Evolutionary conservation across 2,113 vertebrate genomes (phyloP).

Genomic region (Mohoua ochrocephala): DNA sequence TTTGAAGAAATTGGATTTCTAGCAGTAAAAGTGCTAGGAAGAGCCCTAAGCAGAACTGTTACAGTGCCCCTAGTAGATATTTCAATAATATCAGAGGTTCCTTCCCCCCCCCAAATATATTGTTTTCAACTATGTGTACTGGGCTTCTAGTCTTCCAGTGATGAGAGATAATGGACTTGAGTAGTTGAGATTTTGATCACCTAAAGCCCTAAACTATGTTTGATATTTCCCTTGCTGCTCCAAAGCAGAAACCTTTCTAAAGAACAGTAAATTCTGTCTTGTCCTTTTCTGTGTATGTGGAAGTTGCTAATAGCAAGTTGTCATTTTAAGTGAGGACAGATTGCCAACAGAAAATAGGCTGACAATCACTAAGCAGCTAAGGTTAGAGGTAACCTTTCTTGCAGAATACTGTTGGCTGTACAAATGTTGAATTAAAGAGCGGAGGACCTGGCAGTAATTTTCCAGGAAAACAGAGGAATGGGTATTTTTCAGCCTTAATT

Average conservation of each 20-base stretch:
- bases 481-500: neutral
- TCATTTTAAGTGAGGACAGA: neutral
- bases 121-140: neutral
- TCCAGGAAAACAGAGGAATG: neutral
- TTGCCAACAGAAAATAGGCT: neutral
- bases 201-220: neutral
- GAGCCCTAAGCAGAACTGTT: neutral
- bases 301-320: neutral
- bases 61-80: neutral
- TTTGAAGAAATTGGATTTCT: neutral
- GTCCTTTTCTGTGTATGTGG: neutral
- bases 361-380: neutral
- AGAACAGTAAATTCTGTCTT: neutral
- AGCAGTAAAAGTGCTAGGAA: neutral
- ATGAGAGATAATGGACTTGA: neutral
- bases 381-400: neutral
- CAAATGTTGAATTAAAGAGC: neutral
- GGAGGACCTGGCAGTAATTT: neutral
- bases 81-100: neutral
- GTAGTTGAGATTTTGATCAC: neutral
- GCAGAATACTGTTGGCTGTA: neutral
- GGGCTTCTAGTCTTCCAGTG: neutral
- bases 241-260: neutral
- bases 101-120: neutral
- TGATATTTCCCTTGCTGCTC: neutral